Evolutionary conservation across 2,888 invertebrate genomes (phyloP).

Genomic region (Tromatobia lineatoria): DNA sequence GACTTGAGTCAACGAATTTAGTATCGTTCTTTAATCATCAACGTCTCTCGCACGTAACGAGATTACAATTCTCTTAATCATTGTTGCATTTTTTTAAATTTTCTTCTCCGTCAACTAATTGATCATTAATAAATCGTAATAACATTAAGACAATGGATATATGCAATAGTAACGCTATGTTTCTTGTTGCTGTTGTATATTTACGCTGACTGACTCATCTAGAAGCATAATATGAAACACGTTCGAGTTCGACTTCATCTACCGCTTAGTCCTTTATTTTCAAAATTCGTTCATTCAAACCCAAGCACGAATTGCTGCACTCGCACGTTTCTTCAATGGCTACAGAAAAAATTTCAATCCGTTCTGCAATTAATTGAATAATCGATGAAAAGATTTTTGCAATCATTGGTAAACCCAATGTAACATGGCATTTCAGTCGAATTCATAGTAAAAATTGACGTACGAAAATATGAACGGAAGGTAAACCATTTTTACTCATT

Average conservation of each 20-base stretch:
- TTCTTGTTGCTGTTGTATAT: slow-evolving; percentile 53
- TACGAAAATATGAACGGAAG: slow-evolving; percentile 79
- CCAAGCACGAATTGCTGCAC: slow-evolving; percentile 53
- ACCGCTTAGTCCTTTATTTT: slow-evolving; percentile 52
- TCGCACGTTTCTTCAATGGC: slow-evolving; percentile 39
- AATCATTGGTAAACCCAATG: neutral
- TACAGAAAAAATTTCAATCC: slow-evolving; percentile 43
- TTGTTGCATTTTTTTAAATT: slow-evolving; percentile 18
- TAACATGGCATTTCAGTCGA: slow-evolving; percentile 55
- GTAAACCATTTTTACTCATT: slow-evolving; percentile 51
- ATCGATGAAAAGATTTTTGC: slow-evolving; percentile 18
- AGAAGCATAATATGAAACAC: slow-evolving; percentile 76
- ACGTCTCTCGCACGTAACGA: slow-evolving; percentile 21
- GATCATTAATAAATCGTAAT: slow-evolving; percentile 74
- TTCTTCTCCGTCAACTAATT: slow-evolving; percentile 68
- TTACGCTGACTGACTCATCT: slow-evolving; percentile 74
- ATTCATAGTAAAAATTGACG: slow-evolving; percentile 73
- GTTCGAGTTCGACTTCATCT: slow-evolving; percentile 70
- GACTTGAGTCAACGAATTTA: slow-evolving; percentile 47
- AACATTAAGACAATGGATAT: slow-evolving; percentile 77
- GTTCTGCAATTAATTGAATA: slow-evolving; percentile 31
- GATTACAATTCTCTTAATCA: slow-evolving; percentile 67
- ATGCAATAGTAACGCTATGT: slow-evolving; percentile 71
- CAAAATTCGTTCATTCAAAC: slow-evolving; percentile 52
- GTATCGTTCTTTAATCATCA: slow-evolving; percentile 5